phyloP scores from a whole-genome alignment of 1,140 invertebrate genomes.

The Arctopsyche grandis region DNA sequence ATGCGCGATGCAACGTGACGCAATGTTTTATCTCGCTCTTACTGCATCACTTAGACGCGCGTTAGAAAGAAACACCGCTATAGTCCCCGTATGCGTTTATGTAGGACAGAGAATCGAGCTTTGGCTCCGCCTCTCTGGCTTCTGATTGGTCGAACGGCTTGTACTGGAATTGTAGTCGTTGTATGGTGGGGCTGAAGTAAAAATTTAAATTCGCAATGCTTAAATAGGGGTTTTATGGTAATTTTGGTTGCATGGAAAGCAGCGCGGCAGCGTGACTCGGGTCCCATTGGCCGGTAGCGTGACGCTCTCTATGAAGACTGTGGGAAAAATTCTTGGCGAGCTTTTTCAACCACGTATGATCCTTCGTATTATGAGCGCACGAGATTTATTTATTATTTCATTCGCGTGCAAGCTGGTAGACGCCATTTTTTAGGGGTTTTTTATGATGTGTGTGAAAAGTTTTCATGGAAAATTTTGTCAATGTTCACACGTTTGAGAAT shows the following conservation, averaged over 20 bases:
- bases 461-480: neutral
- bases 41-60: neutral
- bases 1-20: neutral
- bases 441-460: neutral
- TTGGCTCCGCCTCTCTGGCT: neutral
- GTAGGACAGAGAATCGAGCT: neutral
- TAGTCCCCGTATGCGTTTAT: neutral
- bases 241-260: constrained; percentile 49
- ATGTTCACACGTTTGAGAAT: neutral
- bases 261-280: constrained; percentile 48
- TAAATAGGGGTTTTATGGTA: constrained; percentile 54
- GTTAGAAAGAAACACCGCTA: neutral
- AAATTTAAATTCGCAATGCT: constrained; percentile 52
- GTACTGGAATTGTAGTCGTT: neutral
- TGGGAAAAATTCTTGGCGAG: constrained; percentile 49
- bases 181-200: constrained; percentile 42
- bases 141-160: constrained; percentile 1
- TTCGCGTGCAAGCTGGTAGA: neutral
- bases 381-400: constrained; percentile 6
- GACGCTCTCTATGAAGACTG: constrained; percentile 40
- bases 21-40: neutral
- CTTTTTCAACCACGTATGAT: neutral
- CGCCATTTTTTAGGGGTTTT: neutral
- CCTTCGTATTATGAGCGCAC: neutral
- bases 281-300: constrained; percentile 48